Evolutionary conservation across 2,888 invertebrate species (phyloP).

Genomic region (Tipula helvola): DNA sequence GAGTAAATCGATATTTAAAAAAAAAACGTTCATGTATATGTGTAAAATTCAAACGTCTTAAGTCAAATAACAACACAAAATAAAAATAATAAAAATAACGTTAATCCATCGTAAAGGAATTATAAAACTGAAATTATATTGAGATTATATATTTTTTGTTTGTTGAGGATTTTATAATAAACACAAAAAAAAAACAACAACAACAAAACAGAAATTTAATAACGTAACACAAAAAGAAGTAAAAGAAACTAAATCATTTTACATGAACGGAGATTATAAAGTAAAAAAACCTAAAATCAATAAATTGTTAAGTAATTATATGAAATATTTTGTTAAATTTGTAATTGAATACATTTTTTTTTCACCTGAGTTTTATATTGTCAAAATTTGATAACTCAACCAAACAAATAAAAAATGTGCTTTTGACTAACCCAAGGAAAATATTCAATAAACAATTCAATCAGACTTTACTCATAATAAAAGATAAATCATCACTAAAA

Average conservation of each 20-base stretch:
- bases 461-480: too few relatives aligned
- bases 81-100: neutral
- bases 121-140: neutral
- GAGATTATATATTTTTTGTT: neutral
- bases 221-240: neutral
- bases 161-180: neutral
- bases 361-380: neutral
- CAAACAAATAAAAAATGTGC: too few relatives aligned
- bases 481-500: too few relatives aligned
- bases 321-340: neutral
- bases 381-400: too few relatives aligned
- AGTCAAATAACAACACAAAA: neutral
- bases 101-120: constrained; percentile 4
- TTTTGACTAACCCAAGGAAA: too few relatives aligned
- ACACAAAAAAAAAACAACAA: neutral
- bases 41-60: neutral
- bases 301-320: neutral
- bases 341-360: neutral
- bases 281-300: neutral
- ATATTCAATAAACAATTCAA: too few relatives aligned
- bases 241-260: neutral
- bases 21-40: neutral
- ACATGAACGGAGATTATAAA: neutral
- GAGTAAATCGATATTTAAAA: neutral
- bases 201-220: neutral